Percentiles rank a stretch among this genome's conserved stretches.
Evolutionary conservation across 2,113 vertebrate genomes (phyloP).

Genomic region (Notothenia coriiceps): DNA sequence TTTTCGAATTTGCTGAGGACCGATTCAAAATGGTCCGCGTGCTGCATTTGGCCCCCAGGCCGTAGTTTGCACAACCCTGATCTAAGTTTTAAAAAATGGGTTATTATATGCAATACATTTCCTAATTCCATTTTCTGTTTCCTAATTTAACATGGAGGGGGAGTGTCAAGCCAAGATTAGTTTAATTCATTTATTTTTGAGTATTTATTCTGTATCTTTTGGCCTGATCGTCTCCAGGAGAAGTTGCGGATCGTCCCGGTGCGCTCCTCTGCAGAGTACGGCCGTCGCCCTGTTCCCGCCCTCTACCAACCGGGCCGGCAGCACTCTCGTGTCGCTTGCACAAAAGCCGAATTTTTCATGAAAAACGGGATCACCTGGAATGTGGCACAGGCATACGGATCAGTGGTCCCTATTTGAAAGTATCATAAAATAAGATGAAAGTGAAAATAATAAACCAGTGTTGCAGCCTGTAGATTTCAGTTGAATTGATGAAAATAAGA

Average conservation of each 20-base stretch:
- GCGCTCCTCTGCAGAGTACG: conserved; percentile 78
- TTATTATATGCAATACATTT: no score
- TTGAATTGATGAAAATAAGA: not conserved
- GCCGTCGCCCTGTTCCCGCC: conserved; percentile 40
- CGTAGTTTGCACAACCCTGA: no score
- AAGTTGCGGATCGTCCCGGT: conserved; percentile 70
- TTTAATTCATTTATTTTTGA: not conserved
- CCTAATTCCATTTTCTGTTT: no score
- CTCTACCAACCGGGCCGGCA: conserved; percentile 34
- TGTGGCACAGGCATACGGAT: conserved; percentile 78
- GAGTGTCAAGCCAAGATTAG: no score
- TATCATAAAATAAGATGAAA: not conserved
- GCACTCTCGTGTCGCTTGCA: conserved; percentile 57
- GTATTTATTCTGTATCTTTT: not conserved
- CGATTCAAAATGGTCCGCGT: no score
- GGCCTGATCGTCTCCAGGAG: conserved; percentile 69
- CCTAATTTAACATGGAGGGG: no score
- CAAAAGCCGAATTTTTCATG: conserved; percentile 76
- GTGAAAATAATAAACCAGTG: conserved; percentile 22
- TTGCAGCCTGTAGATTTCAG: not conserved
- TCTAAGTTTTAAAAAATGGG: no score
- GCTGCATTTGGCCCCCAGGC: no score
- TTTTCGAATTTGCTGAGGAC: no score
- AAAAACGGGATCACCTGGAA: conserved; percentile 81
- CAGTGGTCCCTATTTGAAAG: conserved; percentile 70